Percentiles rank a stretch among this genome's conserved stretches.
phyloP scores from a whole-genome alignment of 1,140 invertebrate genomes.

The Caenorhabditis remanei region DNA sequence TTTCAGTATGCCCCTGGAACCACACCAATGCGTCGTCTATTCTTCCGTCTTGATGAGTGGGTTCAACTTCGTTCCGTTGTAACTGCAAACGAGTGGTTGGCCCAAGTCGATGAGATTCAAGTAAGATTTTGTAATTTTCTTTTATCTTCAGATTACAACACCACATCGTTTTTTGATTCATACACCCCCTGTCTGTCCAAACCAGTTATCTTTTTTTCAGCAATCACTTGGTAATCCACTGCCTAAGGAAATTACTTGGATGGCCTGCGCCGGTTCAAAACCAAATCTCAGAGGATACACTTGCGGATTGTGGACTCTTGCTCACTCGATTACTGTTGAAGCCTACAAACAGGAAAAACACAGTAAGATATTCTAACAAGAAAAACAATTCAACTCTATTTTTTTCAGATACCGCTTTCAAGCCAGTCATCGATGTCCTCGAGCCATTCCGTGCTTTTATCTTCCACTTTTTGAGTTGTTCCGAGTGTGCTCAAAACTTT shows the following conservation, averaged over 20 bases:
- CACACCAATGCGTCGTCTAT: conserved; percentile 72
- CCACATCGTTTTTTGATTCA: no score
- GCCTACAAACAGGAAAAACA: conserved; percentile 81
- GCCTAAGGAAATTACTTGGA: conserved; percentile 67
- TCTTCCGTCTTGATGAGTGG: conserved; percentile 76
- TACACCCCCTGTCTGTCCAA: not conserved
- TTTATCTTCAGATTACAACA: no score
- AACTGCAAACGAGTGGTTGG: conserved; percentile 72
- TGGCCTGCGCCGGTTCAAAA: conserved; percentile 86
- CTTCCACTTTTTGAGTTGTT: conserved; percentile 92
- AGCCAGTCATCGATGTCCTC: conserved; percentile 81
- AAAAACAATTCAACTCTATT: not conserved
- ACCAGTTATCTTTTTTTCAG: conserved; percentile 56
- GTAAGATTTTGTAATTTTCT: conserved; percentile 30
- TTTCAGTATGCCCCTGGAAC: conserved; percentile 74
- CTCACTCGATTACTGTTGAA: conserved; percentile 91
- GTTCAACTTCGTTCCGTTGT: conserved; percentile 65
- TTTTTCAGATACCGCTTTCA: conserved; percentile 73
- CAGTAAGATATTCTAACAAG: conserved; percentile 63
- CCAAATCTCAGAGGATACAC: conserved; percentile 87
- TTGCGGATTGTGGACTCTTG: conserved; percentile 93
- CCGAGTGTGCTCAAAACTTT: conserved; percentile 90
- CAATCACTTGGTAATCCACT: conserved; percentile 69
- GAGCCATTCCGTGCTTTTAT: conserved; percentile 89
- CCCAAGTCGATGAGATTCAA: conserved; percentile 72